Conservation (phyloP, 30 jellyfish, hydroid and myxozoan species). For the Hydractinia symbiolongicarpus region DNA sequence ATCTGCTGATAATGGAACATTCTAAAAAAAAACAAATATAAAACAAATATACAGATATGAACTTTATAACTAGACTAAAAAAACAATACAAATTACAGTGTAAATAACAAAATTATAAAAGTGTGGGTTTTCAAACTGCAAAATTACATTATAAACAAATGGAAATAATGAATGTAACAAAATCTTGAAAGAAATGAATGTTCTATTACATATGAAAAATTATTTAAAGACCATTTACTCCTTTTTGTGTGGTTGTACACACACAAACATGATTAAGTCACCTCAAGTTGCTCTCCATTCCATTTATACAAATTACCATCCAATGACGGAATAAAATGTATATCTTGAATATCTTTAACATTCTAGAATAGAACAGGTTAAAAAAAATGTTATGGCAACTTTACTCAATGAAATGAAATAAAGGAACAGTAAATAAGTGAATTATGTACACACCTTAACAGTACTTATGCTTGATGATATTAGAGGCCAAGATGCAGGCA, state of each 20-base stretch:
- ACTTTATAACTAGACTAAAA: too few species aligned
- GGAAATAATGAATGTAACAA: too few species aligned
- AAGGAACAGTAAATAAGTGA: neutral
- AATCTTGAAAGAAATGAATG: too few species aligned
- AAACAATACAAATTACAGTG: too few species aligned
- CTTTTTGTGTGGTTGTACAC: too few species aligned
- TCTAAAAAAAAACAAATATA: slow-evolving; percentile 29
- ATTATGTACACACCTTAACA: slow-evolving; percentile 56
- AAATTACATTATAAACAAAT: too few species aligned
- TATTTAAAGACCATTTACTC: too few species aligned
- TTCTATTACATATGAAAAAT: too few species aligned
- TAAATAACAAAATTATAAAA: too few species aligned
- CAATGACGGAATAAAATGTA: slow-evolving; percentile 73
- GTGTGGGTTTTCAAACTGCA: too few species aligned
- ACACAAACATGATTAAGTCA: neutral
- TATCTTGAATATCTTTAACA: slow-evolving; percentile 43
- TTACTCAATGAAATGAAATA: neutral
- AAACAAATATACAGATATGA: neutral
- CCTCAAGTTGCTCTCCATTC: slow-evolving; percentile 79
- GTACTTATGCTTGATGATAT: slow-evolving; percentile 85
- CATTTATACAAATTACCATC: slow-evolving; percentile 74
- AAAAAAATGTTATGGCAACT: neutral
- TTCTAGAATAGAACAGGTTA: slow-evolving; percentile 22
- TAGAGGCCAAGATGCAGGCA: slow-evolving; percentile 55
- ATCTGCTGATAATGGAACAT: slow-evolving; percentile 77